These are phyloP conservation scores for Eucriotettix oculatus DNA, from an alignment of 2,888 invertebrate genomes.

Conservation along the genomic window DNA sequence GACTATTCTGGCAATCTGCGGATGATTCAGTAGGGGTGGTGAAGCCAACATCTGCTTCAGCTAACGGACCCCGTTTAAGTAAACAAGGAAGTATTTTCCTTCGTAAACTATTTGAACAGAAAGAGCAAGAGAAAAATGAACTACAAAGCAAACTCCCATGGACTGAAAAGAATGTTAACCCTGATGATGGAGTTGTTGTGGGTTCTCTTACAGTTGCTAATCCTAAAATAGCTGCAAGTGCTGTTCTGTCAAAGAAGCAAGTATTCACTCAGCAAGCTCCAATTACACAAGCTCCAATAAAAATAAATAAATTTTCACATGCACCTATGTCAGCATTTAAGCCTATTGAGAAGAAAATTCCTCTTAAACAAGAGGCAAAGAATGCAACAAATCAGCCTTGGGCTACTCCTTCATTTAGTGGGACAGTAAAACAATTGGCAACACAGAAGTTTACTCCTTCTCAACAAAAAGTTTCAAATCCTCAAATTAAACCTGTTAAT, in stretches of 20 bases:
- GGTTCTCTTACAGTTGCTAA: constrained; percentile 25
- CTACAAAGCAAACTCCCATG: constrained; percentile 14
- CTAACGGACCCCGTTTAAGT: constrained; percentile 21
- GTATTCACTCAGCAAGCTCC: constrained; percentile 11
- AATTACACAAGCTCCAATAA: constrained; percentile 17
- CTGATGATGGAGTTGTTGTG: constrained; percentile 24
- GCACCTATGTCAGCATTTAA: constrained; percentile 62
- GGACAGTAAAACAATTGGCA: constrained; percentile 22
- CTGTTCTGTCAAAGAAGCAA: constrained; percentile 10
- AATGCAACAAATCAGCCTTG: constrained; percentile 13
- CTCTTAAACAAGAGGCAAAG: not conserved
- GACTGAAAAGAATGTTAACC: constrained; percentile 9
- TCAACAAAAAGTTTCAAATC: not conserved
- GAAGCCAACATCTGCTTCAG: constrained; percentile 13
- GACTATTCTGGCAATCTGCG: constrained; percentile 44
- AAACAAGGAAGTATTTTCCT: constrained; percentile 14
- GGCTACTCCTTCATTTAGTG: constrained; percentile 12
- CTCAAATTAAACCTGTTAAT: constrained; percentile 4
- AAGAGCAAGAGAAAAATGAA: constrained; percentile 20
- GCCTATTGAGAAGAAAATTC: constrained; percentile 23
- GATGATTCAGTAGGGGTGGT: constrained; percentile 29
- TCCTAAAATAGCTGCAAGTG: constrained; percentile 1
- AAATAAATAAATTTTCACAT: constrained; percentile 55
- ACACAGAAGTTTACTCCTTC: constrained; percentile 19
- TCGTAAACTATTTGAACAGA: constrained; percentile 13